Evolutionary conservation across 2,113 vertebrate genomes (phyloP).

Genomic region (Tapirus terrestris): DNA sequence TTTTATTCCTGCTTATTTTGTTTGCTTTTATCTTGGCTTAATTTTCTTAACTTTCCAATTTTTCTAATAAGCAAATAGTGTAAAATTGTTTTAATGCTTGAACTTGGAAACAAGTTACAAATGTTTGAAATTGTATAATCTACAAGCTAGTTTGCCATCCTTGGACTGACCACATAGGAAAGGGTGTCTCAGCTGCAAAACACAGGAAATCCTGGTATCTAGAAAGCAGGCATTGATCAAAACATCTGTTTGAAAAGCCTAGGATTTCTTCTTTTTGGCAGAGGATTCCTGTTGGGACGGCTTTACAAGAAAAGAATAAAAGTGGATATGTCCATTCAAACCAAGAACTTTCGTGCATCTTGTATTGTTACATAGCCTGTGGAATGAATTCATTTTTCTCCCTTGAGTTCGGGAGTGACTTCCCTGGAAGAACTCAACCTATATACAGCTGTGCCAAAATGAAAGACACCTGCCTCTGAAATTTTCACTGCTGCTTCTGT

Average conservation of each 20-base stretch:
- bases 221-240: conserved; percentile 51
- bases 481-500: conserved; percentile 80
- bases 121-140: conserved; percentile 70
- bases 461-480: conserved; percentile 74
- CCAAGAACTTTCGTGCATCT: conserved; percentile 71
- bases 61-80: conserved; percentile 43
- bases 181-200: conserved; percentile 50
- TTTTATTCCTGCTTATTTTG: conserved; percentile 57
- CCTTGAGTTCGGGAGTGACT: conserved; percentile 54
- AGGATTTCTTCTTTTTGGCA: conserved; percentile 49
- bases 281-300: conserved; percentile 69
- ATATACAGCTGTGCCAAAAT: conserved; percentile 81
- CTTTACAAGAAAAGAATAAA: conserved; percentile 65
- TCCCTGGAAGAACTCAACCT: conserved; percentile 69
- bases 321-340: conserved; percentile 56
- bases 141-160: conserved; percentile 52
- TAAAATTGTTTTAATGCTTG: conserved; percentile 64
- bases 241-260: conserved; percentile 45
- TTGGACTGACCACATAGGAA: conserved; percentile 60
- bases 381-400: conserved; percentile 73
- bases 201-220: conserved; percentile 56
- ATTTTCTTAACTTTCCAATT: conserved; percentile 61
- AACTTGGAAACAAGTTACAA: conserved; percentile 61
- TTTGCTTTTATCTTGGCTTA: conserved; percentile 56
- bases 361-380: conserved; percentile 73